Percentiles rank a stretch among this genome's conserved stretches.
phyloP scores from a whole-genome alignment of 2,113 vertebrate genomes.

The Opisthocomus hoazin region DNA sequence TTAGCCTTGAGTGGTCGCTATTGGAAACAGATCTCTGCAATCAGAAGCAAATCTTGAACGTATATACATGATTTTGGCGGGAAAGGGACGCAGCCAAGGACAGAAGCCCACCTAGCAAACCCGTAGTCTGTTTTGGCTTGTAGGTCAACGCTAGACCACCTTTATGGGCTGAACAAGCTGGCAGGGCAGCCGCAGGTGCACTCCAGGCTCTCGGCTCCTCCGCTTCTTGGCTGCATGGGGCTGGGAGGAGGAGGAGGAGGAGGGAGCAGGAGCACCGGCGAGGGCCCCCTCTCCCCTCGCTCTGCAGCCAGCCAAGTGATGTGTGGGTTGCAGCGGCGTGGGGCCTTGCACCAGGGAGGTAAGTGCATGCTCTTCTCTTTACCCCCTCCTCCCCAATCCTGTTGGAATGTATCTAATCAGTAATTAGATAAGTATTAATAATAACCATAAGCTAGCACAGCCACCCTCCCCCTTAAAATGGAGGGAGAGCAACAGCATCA shows the following conservation, averaged over 20 bases:
- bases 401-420: neutral
- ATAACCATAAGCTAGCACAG: neutral
- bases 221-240: neutral
- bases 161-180: neutral
- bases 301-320: neutral
- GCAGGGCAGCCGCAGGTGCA: accelerated
- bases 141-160: neutral
- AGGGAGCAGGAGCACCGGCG: neutral
- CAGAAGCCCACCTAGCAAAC: neutral
- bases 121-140: neutral
- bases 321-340: accelerated
- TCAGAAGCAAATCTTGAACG: neutral
- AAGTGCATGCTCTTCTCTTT: neutral
- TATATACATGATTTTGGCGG: neutral
- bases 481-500: neutral
- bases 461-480: neutral
- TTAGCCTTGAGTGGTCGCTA: neutral
- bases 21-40: neutral
- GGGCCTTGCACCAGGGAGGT: neutral
- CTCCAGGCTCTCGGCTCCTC: neutral
- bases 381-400: neutral
- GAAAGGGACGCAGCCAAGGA: neutral
- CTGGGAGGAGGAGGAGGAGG: neutral
- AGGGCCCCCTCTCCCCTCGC: neutral
- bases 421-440: neutral